Percentiles rank a stretch among this genome's conserved stretches.
Conservation (phyloP, 2,797 vertebrate species). For the Acomys russatus region DNA sequence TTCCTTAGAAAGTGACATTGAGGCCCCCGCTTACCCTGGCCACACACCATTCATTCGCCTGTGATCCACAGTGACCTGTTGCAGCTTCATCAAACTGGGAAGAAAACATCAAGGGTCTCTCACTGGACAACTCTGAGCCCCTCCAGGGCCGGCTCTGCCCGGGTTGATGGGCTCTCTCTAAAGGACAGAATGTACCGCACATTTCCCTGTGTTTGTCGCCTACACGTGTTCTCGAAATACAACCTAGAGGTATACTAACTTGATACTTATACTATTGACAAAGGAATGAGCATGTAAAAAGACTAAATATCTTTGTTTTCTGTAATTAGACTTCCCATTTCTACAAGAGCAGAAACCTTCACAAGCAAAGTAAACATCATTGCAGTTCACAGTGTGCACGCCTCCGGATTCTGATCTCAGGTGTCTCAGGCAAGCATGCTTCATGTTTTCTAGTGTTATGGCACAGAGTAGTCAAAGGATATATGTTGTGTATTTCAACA, state of each 20-base stretch:
- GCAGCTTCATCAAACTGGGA: neutral
- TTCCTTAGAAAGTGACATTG: neutral
- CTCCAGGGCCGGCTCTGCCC: fast-evolving
- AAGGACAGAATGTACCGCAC: fast-evolving
- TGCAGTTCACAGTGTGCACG: neutral
- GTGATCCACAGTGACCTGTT: fast-evolving
- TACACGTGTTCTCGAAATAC: too few relatives aligned
- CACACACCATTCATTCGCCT: fast-evolving
- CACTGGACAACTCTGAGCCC: fast-evolving
- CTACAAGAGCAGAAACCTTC: neutral
- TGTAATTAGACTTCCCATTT: neutral
- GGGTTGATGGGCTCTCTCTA: fast-evolving
- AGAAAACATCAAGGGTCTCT: fast-evolving
- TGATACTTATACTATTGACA: neutral
- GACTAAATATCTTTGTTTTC: neutral
- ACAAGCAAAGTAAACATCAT: neutral
- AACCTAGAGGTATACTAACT: neutral
- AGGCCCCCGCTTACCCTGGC: too few relatives aligned
- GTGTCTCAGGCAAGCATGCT: neutral
- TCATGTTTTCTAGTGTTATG: neutral
- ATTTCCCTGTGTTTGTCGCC: fast-evolving
- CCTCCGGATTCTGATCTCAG: neutral
- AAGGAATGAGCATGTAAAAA: neutral
- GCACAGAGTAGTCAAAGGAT: neutral
- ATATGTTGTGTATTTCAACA: neutral